phyloP scores from a whole-genome alignment of 2,797 vertebrate genomes.

The Martes flavigula region DNA sequence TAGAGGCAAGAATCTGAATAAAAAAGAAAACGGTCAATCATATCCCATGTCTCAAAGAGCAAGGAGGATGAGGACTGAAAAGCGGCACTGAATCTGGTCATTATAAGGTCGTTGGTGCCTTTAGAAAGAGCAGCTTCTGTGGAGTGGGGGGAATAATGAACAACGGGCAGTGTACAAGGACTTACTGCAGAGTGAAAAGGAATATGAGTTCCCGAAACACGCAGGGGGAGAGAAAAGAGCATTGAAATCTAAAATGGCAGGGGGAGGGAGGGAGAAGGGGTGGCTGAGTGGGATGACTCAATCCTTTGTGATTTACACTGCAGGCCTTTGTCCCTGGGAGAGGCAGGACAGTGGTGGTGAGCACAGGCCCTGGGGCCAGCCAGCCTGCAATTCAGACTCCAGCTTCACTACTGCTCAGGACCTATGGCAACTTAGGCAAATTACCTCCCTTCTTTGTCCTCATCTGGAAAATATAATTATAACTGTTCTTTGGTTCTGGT shows the following conservation, averaged over 20 bases:
- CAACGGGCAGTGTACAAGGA: conserved; percentile 53
- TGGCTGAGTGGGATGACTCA: conserved; percentile 37
- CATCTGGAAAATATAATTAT: background rate
- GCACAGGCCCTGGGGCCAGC: background rate
- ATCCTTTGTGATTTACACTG: conserved; percentile 61
- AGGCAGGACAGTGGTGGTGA: conserved; percentile 8
- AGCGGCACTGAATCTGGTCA: conserved; percentile 13
- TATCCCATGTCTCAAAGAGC: conserved; percentile 22
- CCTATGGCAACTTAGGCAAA: background rate
- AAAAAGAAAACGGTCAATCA: background rate
- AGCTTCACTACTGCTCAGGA: background rate
- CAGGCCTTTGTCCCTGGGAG: conserved; percentile 53
- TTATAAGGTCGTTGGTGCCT: background rate
- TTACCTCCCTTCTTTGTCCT: background rate
- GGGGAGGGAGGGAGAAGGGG: conserved; percentile 40
- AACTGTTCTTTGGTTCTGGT: background rate
- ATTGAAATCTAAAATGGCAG: conserved; percentile 66
- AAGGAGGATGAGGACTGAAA: background rate
- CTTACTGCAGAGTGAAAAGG: conserved; percentile 58
- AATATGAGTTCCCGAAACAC: conserved; percentile 47
- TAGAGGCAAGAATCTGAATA: background rate
- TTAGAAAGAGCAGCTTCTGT: conserved; percentile 54
- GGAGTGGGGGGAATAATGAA: conserved; percentile 68
- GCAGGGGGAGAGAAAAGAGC: conserved; percentile 66
- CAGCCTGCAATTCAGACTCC: background rate